A percentile compares a stretch with the other conserved stretches of the same genome.
These are phyloP conservation scores for Hymenopus coronatus DNA, from an alignment of 2,888 invertebrate genomes.

Conservation along the genomic window DNA sequence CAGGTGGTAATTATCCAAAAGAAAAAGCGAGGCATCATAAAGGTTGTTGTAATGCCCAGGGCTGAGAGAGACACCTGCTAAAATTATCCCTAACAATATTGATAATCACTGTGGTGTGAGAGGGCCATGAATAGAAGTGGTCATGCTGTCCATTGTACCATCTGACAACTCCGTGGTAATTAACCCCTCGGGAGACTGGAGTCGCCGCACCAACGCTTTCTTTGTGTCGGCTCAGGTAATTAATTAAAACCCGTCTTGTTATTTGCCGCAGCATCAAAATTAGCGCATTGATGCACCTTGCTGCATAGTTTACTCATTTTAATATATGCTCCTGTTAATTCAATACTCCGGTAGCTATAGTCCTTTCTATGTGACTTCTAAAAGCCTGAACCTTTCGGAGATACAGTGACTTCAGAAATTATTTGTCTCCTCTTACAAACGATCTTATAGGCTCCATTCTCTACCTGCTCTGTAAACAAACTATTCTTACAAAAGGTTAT, in stretches of 20 bases:
- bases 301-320: background rate
- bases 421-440: too few relatives aligned
- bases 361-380: too few relatives aligned
- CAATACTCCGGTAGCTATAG: too few relatives aligned
- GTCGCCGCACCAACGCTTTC: background rate
- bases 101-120: background rate
- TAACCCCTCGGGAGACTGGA: background rate
- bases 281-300: background rate
- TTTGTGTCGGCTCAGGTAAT: background rate
- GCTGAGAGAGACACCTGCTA: background rate
- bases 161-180: background rate
- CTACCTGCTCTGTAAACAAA: too few relatives aligned
- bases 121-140: background rate
- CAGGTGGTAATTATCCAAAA: background rate
- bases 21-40: background rate
- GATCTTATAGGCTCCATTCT: too few relatives aligned
- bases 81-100: background rate
- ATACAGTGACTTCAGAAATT: too few relatives aligned
- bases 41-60: background rate
- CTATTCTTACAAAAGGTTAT: too few relatives aligned
- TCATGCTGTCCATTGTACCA: background rate
- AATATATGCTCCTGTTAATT: too few relatives aligned
- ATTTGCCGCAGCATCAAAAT: background rate
- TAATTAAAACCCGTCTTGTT: background rate
- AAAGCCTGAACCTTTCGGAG: too few relatives aligned